These are phyloP conservation scores for Drosophila sproati DNA, from an alignment of 1,140 invertebrate species.

Conservation along the genomic window DNA sequence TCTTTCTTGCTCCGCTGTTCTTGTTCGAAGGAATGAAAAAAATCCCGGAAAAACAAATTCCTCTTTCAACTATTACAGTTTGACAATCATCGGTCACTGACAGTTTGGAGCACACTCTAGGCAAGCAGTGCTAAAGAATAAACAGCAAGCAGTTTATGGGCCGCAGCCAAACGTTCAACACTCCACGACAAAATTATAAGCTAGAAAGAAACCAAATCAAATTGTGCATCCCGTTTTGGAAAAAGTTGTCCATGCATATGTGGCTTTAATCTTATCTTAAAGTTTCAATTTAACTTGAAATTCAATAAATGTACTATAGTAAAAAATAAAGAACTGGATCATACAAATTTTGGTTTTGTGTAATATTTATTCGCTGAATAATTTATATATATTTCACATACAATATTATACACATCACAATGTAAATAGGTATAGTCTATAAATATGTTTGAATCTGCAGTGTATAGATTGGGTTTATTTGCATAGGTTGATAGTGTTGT, in stretches of 20 bases:
- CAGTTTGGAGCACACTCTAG: background rate
- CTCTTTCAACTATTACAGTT: background rate
- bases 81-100: background rate
- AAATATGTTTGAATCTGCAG: constrained; percentile 29
- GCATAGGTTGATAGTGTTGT: background rate
- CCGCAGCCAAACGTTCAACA: too few relatives aligned
- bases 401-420: constrained; percentile 37
- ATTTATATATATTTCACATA: constrained; percentile 36
- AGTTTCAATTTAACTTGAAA: background rate
- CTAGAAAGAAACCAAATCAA: too few relatives aligned
- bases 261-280: too few relatives aligned
- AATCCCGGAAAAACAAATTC: background rate
- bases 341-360: background rate
- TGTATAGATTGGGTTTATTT: constrained; percentile 15
- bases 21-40: too few relatives aligned
- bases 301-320: background rate
- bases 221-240: too few relatives aligned
- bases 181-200: too few relatives aligned
- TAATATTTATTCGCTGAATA: constrained; percentile 43
- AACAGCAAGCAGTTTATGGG: constrained; percentile 10
- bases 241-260: too few relatives aligned
- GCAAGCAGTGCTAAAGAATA: constrained; percentile 11
- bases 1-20: too few relatives aligned
- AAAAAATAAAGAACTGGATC: background rate
- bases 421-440: constrained; percentile 36